Evolutionary conservation across 2,888 invertebrate genomes (phyloP).

Genomic region (Amiota mariae): DNA sequence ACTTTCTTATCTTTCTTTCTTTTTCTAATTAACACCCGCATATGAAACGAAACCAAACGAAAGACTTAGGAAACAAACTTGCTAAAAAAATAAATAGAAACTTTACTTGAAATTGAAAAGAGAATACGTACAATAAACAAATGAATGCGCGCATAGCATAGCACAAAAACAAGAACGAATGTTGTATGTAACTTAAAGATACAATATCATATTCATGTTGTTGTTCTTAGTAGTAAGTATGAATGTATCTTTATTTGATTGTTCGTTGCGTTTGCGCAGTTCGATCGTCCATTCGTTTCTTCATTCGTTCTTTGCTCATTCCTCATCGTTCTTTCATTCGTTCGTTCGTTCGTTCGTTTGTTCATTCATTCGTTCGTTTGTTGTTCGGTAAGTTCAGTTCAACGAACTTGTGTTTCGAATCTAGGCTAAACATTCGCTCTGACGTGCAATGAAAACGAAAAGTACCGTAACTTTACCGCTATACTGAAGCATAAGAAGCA

Average conservation of each 20-base stretch:
- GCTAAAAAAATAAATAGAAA: slow-evolving; percentile 49
- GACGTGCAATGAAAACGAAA: slow-evolving; percentile 75
- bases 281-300: slow-evolving; percentile 33
- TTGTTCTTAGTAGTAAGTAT: neutral
- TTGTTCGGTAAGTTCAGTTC: slow-evolving; percentile 63
- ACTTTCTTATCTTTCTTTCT: no score
- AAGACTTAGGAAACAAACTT: slow-evolving; percentile 56
- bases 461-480: slow-evolving; percentile 75
- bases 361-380: slow-evolving; percentile 31
- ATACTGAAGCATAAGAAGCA: slow-evolving; percentile 46
- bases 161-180: slow-evolving; percentile 26
- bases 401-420: slow-evolving; percentile 73
- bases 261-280: neutral
- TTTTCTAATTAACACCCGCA: neutral
- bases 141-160: slow-evolving; percentile 17
- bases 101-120: slow-evolving; percentile 29
- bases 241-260: neutral
- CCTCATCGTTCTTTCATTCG: slow-evolving; percentile 11
- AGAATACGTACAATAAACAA: slow-evolving; percentile 54
- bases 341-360: slow-evolving; percentile 21
- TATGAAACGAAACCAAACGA: slow-evolving; percentile 51
- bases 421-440: slow-evolving; percentile 74
- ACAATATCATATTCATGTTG: neutral
- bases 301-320: slow-evolving; percentile 27
- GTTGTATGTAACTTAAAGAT: neutral